These are phyloP conservation scores for Mohoua ochrocephala DNA, from an alignment of 2,113 vertebrate species.

Conservation along the genomic window DNA sequence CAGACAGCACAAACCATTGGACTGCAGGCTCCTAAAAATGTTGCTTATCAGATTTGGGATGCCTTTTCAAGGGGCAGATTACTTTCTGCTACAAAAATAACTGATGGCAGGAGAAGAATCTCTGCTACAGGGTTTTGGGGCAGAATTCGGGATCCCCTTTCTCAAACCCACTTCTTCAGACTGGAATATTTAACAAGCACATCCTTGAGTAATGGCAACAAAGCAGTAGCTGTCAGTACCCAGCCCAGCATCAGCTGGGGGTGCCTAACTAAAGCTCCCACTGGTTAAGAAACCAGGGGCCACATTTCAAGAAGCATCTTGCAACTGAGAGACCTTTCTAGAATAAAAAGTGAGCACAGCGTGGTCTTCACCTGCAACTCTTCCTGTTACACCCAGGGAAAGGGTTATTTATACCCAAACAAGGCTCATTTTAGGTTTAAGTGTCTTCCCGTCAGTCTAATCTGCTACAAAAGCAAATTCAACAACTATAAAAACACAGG, in stretches of 20 bases:
- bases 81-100: not conserved
- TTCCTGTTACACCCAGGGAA: not conserved
- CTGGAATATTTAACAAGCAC: not conserved
- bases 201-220: not conserved
- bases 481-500: not conserved
- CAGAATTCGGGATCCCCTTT: not conserved
- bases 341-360: not conserved
- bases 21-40: not conserved
- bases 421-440: not conserved
- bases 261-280: not conserved
- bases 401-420: not conserved
- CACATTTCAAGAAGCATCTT: not conserved
- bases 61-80: not conserved
- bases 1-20: not conserved
- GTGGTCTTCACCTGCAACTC: not conserved
- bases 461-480: not conserved
- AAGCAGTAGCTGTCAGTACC: not conserved
- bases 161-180: not conserved
- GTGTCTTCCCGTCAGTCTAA: not conserved
- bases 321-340: not conserved
- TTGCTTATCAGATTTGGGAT: not conserved
- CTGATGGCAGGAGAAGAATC: not conserved
- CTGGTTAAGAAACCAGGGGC: not conserved
- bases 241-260: not conserved
- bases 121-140: not conserved